Base-by-base conservation (phyloP, 2,797 vertebrate species). In the Sparus aurata region DNA sequence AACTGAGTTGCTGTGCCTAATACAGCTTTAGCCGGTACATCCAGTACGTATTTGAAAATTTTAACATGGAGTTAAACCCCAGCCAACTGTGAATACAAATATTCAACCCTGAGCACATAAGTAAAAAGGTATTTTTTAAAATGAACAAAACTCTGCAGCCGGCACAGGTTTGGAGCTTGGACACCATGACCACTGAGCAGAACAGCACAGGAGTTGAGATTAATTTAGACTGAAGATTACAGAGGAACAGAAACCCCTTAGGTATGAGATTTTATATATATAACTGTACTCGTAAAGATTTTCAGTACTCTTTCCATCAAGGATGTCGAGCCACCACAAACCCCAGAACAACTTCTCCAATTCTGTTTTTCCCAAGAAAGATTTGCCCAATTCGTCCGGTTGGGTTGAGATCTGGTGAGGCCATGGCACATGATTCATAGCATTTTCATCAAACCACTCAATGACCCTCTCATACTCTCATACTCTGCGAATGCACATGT, bases 401-500 rank as follows among this genome's bases (percentile, higher is more conserved):
- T 34, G n/a, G 30, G 20, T 54, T 62, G 25, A 52, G 25, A 61
- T 43, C 30, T 41, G 15, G 18, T 55, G 17, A 16, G 23, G 10
- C 5, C 22, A 27, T 4, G 45, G 18, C 20, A 22, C 45, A 17
- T 43, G 20, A 77, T 41, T 23, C 63, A 34, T 30, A 8, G 38
- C 1, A 34, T 71, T 72, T 77, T 43, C 38, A 55, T 71, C 62
- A 50, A 43, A 79, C 38, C 38, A 54, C 52, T 63, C 50, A 50
- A 9, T 69, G 47, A 76, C 54, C 25, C 30, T 34, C 27, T 68
- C 4, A 0, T 54, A 53, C 30, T 34, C 27, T 68, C 4, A 0
- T 54, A 53, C 47, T 57, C 5, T 67, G 17, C 58, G 45, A 62
- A 23, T 27, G 47, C 23, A 43, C 11, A 43, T 20, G 55, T 30